Percentiles rank a stretch among this genome's conserved stretches.
Conservation (phyloP, 2,797 vertebrate species). For the Microchirus variegatus region DNA sequence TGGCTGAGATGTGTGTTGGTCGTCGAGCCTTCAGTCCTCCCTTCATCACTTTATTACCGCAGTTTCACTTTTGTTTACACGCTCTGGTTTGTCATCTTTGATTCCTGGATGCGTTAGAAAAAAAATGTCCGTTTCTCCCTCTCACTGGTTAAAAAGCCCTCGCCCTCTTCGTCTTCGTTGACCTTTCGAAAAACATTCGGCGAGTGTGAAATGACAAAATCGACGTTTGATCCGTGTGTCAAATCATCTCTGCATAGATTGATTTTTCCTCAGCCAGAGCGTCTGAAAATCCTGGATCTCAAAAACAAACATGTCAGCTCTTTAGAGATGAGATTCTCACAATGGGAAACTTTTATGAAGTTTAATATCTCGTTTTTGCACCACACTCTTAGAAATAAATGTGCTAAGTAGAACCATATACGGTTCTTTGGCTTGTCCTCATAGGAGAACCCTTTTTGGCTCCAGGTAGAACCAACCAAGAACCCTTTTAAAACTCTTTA, state of each 20-base stretch:
- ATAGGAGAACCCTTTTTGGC: too few species aligned
- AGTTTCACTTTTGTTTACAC: constrained; percentile 22
- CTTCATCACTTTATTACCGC: not conserved
- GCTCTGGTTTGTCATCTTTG: constrained; percentile 23
- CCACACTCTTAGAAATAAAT: too few species aligned
- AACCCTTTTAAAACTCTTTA: too few species aligned
- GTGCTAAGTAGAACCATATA: too few species aligned
- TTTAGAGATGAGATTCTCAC: not conserved
- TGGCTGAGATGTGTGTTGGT: constrained; percentile 38
- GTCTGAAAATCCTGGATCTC: constrained; percentile 18
- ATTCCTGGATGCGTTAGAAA: too few species aligned
- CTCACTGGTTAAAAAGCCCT: constrained; percentile 6
- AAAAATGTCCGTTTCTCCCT: constrained; percentile 4
- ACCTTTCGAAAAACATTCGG: constrained; percentile 11
- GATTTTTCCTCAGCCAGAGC: constrained; percentile 28
- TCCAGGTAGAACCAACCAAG: too few species aligned
- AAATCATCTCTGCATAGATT: constrained; percentile 29
- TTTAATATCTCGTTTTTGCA: too few species aligned
- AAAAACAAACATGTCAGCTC: not conserved
- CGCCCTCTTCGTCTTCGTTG: constrained; percentile 7
- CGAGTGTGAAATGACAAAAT: constrained; percentile 7
- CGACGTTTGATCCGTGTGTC: constrained; percentile 28
- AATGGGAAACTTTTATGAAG: too few species aligned
- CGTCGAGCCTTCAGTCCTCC: constrained; percentile 13
- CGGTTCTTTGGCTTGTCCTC: too few species aligned